Evolutionary conservation across 2,113 vertebrate genomes (phyloP), one percentile per base, ranked within the genome.

Genomic region (Chroicocephalus ridibundus): DNA sequence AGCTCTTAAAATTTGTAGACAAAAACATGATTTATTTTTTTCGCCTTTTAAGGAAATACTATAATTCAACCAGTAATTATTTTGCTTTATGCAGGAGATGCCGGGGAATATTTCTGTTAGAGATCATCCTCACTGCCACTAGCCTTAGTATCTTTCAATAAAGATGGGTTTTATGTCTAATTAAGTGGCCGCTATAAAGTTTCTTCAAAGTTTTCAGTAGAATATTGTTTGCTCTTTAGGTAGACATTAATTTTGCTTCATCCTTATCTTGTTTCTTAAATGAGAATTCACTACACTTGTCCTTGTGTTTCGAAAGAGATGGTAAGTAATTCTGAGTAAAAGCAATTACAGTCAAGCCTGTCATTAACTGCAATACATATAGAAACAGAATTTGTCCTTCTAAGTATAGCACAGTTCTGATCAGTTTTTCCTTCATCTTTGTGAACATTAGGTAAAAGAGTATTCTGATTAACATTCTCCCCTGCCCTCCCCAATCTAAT

Each of bases 401-500:
- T 36, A 82, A 24, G 27, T 78, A 5, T 44, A 61, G 6, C 13
- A 44, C n/a, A 46, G 4, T 46, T 78, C 17, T 32, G 9, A 54
- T 61, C 13, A 76, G 1, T 2, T 17, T 72, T 68, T 76, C 26
- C 10, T 60, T 90, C 11, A 49, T 44, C 14, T 82, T 87, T 76
- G 15, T n/a, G 8, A 62, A 15, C 3, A 21, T 15, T 16, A 49
- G 10, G 4, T n/a, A 38, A 69, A 78, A 82, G 62, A 4, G 0
- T n/a, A 34, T 83, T 77, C 46, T n/a, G 14, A 58, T 55, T 80
- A 74, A 46, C 3, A 15, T 70, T 38, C 8, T 26, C 6, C 15
- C 1, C 7, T 3, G 1, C 16, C 12, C 5, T 11, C 2, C 4
- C 9, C 38, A 61, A 32, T 47, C 46, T 3, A 61, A 58, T 29